Base-by-base conservation (phyloP, 2,888 invertebrate species). In the Boloria euphrosyne region DNA sequence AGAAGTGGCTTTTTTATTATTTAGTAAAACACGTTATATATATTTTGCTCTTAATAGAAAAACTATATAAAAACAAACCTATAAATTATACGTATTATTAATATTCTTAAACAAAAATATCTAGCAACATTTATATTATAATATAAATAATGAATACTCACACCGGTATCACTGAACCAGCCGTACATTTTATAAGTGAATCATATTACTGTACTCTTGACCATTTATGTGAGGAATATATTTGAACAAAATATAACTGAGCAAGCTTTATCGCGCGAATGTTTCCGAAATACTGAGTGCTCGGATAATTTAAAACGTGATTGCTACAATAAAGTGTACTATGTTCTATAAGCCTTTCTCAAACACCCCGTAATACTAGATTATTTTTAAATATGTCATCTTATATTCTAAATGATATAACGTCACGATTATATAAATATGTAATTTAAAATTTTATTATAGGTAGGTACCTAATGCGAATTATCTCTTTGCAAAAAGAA, bases 251-350 rank as follows among this genome's bases (percentile, higher is more conserved):
- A 22, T 38, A n/a, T 13, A 38, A 44, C 71, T 73, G 59, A 67
- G 68, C 67, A 68, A 69, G 69, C 75, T 74, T 75, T 73, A 67
- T 71, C 73, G 77, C 69, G 61, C 70, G 73, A 74, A 74, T 71
- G 75, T 72, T 74, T 65, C 74, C 75, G 75, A 78, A 76, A 75
- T 74, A 82, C 80, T 78, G 78, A 78, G 77, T 63, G 54, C 47
- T 59, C 54, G 58, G 51, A 18, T 64, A 60, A 58, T 62, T 60
- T 50, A 57, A 64, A 50, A 60, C 67, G 62, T 58, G 55, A 57
- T 62, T 52, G 57, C 55, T 65, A 31, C 52, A 14, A 53, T 17
- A 47, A 60, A 59, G 13, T 22, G 17, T 13, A 18, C 47, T 62
- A 16, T 65, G 38, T 49, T 38, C 13, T 52, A 16, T 59, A 65